Conservation (phyloP, 2,888 invertebrate species). For the Tipula lateralis region DNA sequence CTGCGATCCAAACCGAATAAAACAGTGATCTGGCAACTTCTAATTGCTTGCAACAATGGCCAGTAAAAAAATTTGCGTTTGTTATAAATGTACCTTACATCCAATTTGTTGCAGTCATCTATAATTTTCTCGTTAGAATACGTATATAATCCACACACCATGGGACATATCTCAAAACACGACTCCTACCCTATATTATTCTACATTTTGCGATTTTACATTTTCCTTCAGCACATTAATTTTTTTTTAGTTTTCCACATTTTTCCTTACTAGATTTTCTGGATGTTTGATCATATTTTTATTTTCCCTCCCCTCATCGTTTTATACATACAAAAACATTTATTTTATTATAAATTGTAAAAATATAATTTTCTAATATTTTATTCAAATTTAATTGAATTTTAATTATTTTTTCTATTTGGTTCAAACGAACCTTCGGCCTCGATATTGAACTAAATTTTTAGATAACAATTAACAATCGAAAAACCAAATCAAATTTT, state of each 20-base stretch:
- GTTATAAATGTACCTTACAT: background rate
- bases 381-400: background rate
- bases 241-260: background rate
- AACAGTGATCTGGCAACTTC: too few species aligned
- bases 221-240: background rate
- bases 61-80: too few species aligned
- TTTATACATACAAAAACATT: background rate
- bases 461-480: background rate
- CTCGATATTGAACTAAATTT: background rate
- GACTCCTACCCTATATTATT: background rate
- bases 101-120: background rate
- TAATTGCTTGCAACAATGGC: too few species aligned
- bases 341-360: background rate
- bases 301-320: background rate
- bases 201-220: background rate
- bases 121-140: conserved; percentile 6
- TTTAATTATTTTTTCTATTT: background rate
- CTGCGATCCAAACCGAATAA: too few species aligned
- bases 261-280: background rate
- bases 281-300: background rate
- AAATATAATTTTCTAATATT: background rate
- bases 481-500: background rate
- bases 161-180: background rate
- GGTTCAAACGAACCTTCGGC: too few species aligned
- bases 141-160: background rate